Conservation (phyloP, 2,797 vertebrate species). For the Girardinus metallicus region DNA sequence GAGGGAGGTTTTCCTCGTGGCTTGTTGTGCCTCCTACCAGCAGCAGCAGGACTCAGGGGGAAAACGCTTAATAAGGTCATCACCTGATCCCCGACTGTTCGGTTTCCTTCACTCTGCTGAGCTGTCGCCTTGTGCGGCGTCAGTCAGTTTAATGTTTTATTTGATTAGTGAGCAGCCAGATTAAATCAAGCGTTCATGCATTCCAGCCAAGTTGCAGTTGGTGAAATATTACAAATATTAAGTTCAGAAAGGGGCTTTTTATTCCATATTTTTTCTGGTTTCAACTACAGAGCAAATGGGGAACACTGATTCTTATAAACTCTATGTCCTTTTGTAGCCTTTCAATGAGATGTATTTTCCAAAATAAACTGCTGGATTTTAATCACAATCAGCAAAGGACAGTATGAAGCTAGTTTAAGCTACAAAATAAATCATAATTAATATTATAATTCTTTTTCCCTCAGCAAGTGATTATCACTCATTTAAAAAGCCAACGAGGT, state of each 20-base stretch:
- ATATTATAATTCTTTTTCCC: not conserved
- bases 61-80: conserved; percentile 78
- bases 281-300: not conserved
- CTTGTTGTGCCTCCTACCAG: conserved; percentile 48
- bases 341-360: no score
- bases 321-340: no score
- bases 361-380: not conserved
- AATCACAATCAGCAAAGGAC: not conserved
- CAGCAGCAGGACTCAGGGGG: conserved; percentile 36
- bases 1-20: conserved; percentile 48
- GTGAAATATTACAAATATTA: conserved; percentile 26
- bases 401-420: not conserved
- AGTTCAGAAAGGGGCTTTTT: conserved; percentile 27
- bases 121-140: conserved; percentile 28
- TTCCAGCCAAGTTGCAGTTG: conserved; percentile 4
- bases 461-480: no score
- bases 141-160: not conserved
- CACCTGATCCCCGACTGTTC: conserved; percentile 66
- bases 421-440: not conserved
- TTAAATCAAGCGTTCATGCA: conserved; percentile 17
- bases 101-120: conserved; percentile 21
- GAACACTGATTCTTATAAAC: no score
- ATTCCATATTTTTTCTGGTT: not conserved
- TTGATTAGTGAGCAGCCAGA: not conserved
- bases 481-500: not conserved